Evolutionary conservation across 2,888 invertebrate genomes (phyloP).

Genomic region (Zele albiditarsus): DNA sequence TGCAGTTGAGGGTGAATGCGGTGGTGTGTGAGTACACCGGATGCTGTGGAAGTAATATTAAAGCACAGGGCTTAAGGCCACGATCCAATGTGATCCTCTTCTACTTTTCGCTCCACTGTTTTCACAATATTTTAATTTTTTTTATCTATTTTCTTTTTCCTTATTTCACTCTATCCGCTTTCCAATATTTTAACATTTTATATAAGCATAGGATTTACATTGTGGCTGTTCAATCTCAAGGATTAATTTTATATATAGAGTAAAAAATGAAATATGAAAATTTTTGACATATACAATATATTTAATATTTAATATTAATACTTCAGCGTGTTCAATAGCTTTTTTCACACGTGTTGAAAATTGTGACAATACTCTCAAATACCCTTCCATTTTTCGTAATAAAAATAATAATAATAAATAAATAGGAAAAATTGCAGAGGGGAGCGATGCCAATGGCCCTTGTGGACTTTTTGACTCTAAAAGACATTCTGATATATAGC

Average conservation of each 20-base stretch:
- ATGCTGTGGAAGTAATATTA: slow-evolving; percentile 24
- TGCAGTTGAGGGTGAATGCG: neutral
- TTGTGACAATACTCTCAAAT: neutral
- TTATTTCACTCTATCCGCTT: neutral
- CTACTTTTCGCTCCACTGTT: slow-evolving; percentile 16
- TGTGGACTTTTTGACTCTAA: neutral
- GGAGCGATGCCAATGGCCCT: neutral
- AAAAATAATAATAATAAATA: neutral
- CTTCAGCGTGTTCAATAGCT: neutral
- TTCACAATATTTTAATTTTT: slow-evolving; percentile 13
- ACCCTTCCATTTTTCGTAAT: neutral
- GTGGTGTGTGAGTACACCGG: neutral
- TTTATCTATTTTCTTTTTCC: neutral
- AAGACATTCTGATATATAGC: slow-evolving; percentile 3
- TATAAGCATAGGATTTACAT: slow-evolving; percentile 12
- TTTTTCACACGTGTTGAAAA: neutral
- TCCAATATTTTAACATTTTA: slow-evolving; percentile 11
- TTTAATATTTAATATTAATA: neutral
- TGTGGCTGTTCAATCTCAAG: neutral
- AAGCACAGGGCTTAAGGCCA: slow-evolving; percentile 31
- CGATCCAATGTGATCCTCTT: slow-evolving; percentile 30
- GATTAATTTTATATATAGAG: neutral
- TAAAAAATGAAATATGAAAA: neutral
- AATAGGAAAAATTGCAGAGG: neutral
- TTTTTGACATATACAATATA: neutral